Percentiles rank a stretch among this genome's conserved stretches.
These are phyloP conservation scores for Lasiurus borealis DNA, from an alignment of 2,113 vertebrate species.

Conservation along the genomic window DNA sequence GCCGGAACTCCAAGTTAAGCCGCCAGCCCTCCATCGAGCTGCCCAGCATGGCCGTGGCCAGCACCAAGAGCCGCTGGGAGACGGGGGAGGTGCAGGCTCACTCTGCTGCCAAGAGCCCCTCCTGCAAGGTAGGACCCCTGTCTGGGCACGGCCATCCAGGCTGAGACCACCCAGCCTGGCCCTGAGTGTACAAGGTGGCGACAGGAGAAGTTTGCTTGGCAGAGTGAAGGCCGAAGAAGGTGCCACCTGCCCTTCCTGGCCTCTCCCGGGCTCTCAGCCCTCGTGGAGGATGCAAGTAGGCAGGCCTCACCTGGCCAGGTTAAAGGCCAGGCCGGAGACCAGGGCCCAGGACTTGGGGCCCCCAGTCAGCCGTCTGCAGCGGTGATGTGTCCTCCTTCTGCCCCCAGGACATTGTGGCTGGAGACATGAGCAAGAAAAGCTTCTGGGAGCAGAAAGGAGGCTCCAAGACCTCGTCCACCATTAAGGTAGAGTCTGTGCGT, in stretches of 20 bases:
- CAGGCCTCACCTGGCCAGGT: accelerated
- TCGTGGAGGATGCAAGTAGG: accelerated
- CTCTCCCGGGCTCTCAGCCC: not conserved
- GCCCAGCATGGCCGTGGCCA: constrained; percentile 90
- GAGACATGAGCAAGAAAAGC: constrained; percentile 94
- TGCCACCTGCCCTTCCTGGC: no score
- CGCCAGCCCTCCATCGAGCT: constrained; percentile 89
- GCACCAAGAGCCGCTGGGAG: constrained; percentile 95
- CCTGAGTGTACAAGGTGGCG: accelerated
- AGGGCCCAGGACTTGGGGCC: not conserved
- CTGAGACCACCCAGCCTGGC: not conserved
- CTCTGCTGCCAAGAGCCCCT: constrained; percentile 75
- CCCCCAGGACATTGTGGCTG: constrained; percentile 92
- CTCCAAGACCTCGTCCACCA: constrained; percentile 70
- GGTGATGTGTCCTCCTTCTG: not conserved
- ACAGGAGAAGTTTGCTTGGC: not conserved
- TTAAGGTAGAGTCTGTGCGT: constrained; percentile 74
- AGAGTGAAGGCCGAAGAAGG: accelerated
- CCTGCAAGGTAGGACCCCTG: constrained; percentile 88
- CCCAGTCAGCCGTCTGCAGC: accelerated
- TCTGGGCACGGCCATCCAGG: accelerated
- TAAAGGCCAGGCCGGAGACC: not conserved
- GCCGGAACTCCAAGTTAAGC: constrained; percentile 84
- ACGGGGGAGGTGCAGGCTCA: constrained; percentile 91
- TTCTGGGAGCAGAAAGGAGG: constrained; percentile 94